Conservation (phyloP, 2,888 invertebrate species). For the Seira ritae region DNA sequence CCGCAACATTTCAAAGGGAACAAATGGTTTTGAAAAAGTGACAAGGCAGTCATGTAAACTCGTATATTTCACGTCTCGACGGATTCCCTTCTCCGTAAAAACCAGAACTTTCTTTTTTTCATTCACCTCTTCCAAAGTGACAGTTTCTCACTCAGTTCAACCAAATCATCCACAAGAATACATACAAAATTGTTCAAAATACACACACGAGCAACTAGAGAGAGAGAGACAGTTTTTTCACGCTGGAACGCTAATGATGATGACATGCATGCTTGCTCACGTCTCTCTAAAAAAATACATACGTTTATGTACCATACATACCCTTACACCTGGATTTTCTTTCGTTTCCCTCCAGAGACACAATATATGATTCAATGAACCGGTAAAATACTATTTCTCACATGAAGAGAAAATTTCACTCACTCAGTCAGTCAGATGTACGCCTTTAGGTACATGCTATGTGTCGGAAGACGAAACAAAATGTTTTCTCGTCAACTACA, state of each 20-base stretch:
- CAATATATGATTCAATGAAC: neutral
- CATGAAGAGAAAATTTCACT: neutral
- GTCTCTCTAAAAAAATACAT: too few species aligned
- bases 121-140: neutral
- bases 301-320: too few species aligned
- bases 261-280: slow-evolving; percentile 24
- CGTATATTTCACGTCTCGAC: slow-evolving; percentile 17
- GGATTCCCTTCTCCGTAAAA: slow-evolving; percentile 16
- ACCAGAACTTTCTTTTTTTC: neutral
- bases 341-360: neutral
- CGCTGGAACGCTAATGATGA: slow-evolving; percentile 34
- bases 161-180: neutral
- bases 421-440: too few species aligned
- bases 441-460: too few species aligned
- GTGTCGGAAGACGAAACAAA: too few species aligned
- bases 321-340: neutral
- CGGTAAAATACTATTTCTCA: neutral
- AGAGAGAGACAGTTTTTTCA: slow-evolving; percentile 6
- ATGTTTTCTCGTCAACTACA: neutral
- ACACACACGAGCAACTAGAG: too few species aligned
- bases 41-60: slow-evolving; percentile 17
- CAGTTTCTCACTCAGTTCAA: neutral
- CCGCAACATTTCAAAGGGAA: neutral
- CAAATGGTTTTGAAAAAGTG: neutral
- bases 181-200: neutral